Evolutionary conservation across 92 coral and sea anemone genomes (phyloP).

Genomic region (Porites evermanni): DNA sequence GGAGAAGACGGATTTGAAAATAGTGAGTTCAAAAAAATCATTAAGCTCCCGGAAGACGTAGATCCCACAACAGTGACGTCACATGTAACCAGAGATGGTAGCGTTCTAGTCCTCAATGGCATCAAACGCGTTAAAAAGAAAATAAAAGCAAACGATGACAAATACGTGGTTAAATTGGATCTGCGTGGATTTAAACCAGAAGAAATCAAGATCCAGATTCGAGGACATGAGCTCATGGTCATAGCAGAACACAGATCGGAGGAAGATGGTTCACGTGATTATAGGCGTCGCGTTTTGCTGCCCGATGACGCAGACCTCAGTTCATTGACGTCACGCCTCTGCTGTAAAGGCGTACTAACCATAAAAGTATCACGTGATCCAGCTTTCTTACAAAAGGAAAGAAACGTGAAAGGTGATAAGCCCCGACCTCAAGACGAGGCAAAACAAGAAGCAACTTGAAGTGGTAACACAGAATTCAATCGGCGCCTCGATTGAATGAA

Average conservation of each 20-base stretch:
- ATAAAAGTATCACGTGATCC: conserved; percentile 50
- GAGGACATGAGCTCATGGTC: conserved; percentile 57
- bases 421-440: not conserved
- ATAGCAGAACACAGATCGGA: conserved; percentile 46
- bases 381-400: not conserved
- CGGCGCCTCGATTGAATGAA: not conserved
- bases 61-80: conserved; percentile 63
- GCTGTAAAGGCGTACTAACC: conserved; percentile 54
- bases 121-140: conserved; percentile 26
- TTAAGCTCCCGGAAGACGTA: conserved; percentile 55
- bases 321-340: conserved; percentile 53
- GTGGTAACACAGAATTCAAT: not conserved
- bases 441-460: not conserved
- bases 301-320: conserved; percentile 58
- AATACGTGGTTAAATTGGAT: conserved; percentile 38
- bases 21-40: conserved; percentile 55
- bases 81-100: conserved; percentile 47
- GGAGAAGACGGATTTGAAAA: conserved; percentile 59
- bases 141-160: conserved; percentile 35
- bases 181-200: conserved; percentile 55
- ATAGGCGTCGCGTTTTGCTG: conserved; percentile 42
- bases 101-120: conserved; percentile 42
- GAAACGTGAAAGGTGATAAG: no score
- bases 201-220: conserved; percentile 52
- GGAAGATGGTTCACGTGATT: conserved; percentile 58